Evolutionary conservation across 1,140 invertebrate species (phyloP), one percentile per base, ranked within the genome.

Genomic region (Danaus plexippus): DNA sequence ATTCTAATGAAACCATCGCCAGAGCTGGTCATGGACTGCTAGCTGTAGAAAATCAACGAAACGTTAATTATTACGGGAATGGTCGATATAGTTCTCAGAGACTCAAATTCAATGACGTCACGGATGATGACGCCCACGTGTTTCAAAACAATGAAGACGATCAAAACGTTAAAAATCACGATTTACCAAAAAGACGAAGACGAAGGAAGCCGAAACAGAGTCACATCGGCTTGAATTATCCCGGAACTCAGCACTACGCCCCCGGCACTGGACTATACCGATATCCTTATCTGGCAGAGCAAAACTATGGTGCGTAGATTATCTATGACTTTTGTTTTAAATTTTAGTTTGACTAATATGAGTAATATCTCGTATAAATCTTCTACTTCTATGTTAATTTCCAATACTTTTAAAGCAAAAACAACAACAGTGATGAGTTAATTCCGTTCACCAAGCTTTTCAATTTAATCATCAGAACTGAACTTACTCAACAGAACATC

Each of bases 1-100:
- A 59, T 11, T 10, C 47, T 0, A 61, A 65, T n/a, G 43, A 46
- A 9, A 48, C 57, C 10, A 40, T 57, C 10, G 48, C 54, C 11
- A 43, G 54, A 58, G 48, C 57, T 45, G 32, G 43, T 9, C 44
- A 61, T 53, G 56, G 57, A 43, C 13, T 60, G 41, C 60, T 57
- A 54, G 60, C 64, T 53, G 48, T 62, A 22, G 32, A 47, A 22
- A 46, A 59, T 42, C 9, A 41, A 32, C 10, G 40, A 43, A 15
- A 18, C n/a, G 8, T 41, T 1, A 52, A 43, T 9, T 18, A 44
- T 43, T 10, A 9, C 11, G 51, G 44, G 22, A 13, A 54, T 5
- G 22, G 43, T 42, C 8, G 9, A 22, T 45, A 43, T n/a, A 32
- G 44, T 18, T 42, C 22, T 32, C 13, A 46, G 9, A 12, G 41